phyloP scores from a whole-genome alignment of 2,113 vertebrate species.

The Chroicocephalus ridibundus region DNA sequence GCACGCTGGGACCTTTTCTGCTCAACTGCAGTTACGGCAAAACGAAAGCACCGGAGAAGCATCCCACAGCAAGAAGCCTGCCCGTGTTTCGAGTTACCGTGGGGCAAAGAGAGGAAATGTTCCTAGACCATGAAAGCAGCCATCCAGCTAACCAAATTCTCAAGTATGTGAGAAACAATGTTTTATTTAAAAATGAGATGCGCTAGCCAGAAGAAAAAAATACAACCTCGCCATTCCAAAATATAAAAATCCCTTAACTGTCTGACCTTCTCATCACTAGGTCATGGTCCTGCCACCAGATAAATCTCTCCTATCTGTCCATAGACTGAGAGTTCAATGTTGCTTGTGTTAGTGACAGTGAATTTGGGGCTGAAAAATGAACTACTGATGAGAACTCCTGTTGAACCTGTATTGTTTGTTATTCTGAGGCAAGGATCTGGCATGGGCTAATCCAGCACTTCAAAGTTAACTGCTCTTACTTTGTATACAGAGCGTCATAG shows the following conservation, averaged over 20 bases:
- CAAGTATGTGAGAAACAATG: conserved; percentile 72
- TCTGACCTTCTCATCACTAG: conserved; percentile 72
- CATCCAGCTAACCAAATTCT: conserved; percentile 29
- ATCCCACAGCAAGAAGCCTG: neutral
- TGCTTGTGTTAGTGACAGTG: conserved; percentile 85
- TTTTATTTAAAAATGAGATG: conserved; percentile 75
- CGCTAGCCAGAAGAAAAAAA: conserved; percentile 66
- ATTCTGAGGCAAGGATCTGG: conserved; percentile 88
- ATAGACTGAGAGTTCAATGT: conserved; percentile 82
- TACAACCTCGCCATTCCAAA: conserved; percentile 64
- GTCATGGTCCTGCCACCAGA: conserved; percentile 78
- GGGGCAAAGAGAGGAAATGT: conserved; percentile 35
- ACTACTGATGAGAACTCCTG: conserved; percentile 85
- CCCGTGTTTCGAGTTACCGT: neutral
- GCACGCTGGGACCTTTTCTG: neutral
- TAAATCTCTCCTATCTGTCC: conserved; percentile 81
- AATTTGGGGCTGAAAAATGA: conserved; percentile 87
- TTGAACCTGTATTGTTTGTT: conserved; percentile 88
- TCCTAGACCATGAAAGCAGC: neutral
- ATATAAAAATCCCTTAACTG: conserved; percentile 76
- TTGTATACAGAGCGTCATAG: conserved; percentile 92
- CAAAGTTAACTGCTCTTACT: conserved; percentile 84
- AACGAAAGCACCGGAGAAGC: neutral
- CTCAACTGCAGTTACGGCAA: neutral
- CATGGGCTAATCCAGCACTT: conserved; percentile 85